Evolutionary conservation across 2,888 invertebrate species (phyloP).

Genomic region (Drosophila sordidula): DNA sequence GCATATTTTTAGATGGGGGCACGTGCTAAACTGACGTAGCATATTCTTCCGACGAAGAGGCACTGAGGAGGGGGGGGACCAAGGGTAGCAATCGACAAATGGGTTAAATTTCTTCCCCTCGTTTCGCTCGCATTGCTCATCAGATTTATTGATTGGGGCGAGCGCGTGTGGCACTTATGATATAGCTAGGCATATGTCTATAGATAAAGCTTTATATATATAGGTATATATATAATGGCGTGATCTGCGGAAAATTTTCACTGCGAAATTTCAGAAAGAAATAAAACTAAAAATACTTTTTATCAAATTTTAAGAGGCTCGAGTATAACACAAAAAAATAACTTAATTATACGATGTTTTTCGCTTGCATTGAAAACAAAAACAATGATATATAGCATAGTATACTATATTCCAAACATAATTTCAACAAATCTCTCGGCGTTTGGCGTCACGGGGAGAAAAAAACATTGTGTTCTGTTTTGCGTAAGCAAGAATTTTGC

Average conservation of each 20-base stretch:
- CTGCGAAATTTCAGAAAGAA: conserved; percentile 9
- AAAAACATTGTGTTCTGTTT: conserved; percentile 55
- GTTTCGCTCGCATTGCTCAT: conserved; percentile 5
- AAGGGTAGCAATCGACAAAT: conserved; percentile 1
- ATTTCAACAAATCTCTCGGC: conserved; percentile 39
- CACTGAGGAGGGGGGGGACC: no score
- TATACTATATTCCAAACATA: conserved; percentile 18
- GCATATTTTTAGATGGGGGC: conserved; percentile 58
- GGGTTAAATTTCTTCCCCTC: not conserved
- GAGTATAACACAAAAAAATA: conserved; percentile 10
- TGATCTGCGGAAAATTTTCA: conserved; percentile 40
- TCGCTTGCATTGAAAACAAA: conserved; percentile 22
- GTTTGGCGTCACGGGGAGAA: conserved; percentile 59
- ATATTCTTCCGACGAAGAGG: not conserved
- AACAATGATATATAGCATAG: conserved; percentile 14
- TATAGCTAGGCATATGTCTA: conserved; percentile 24
- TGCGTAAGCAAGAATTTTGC: conserved; percentile 67
- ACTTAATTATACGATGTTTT: conserved; percentile 19
- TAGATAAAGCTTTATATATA: conserved; percentile 3
- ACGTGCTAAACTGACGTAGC: conserved; percentile 60
- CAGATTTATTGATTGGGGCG: conserved; percentile 51
- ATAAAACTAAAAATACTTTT: conserved; percentile 18
- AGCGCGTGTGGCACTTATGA: conserved; percentile 62
- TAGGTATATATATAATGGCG: conserved; percentile 14
- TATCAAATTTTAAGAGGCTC: conserved; percentile 36